Evolutionary conservation across 2,113 vertebrate species (phyloP), one percentile per base, ranked within the genome.

Genomic region (Sphyrna mokarran): DNA sequence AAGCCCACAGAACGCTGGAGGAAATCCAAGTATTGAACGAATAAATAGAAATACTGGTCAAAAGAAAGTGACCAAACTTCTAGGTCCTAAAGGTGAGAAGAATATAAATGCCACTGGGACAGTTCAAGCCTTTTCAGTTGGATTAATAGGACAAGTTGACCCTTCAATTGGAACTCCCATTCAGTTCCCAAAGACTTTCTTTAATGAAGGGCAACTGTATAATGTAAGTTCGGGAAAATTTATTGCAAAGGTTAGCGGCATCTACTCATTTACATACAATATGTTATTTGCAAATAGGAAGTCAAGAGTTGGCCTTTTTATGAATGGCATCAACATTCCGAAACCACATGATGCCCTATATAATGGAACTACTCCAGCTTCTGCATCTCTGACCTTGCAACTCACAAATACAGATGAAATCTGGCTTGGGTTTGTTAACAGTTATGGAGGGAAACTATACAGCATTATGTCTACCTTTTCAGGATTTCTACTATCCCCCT

Each of bases 101-200:
- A 72, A 80, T 72, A 95, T 63, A 96, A 95, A 18, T 94, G 96
- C 86, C 37, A 66, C 0, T 29, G 87, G 9, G 72, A 66, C 68
- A 89, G 72, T 33, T 43, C 89, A 37, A 80, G 95, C 96, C 95
- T 96, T 97, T 95, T 95, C 96, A 61, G 96, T 95, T 66, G 89
- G 40, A 83, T 66, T 96, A 68, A 58, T 94, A 61, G 89, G 95
- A 20, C 95, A 70, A 26, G 83, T 70, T 69, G 91, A 96, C 69
- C 26, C 95, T n/a, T 68, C 96, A 69, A 66, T 70, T 87, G 96
- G 94, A 91, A 86, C 85, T 22, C 96, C 96, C 80, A 85, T 97
- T 76, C 96, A 6, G 69, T 96, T 96, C 96, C 91, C 96, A 61
- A 97, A 96, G 10, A 48, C 96, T 96, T 96, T 96, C 58, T 94